A percentile compares a stretch with the other conserved stretches of the same genome.
Conservation (phyloP, 2,888 invertebrate species). For the Caenorhabditis zanzibari region DNA sequence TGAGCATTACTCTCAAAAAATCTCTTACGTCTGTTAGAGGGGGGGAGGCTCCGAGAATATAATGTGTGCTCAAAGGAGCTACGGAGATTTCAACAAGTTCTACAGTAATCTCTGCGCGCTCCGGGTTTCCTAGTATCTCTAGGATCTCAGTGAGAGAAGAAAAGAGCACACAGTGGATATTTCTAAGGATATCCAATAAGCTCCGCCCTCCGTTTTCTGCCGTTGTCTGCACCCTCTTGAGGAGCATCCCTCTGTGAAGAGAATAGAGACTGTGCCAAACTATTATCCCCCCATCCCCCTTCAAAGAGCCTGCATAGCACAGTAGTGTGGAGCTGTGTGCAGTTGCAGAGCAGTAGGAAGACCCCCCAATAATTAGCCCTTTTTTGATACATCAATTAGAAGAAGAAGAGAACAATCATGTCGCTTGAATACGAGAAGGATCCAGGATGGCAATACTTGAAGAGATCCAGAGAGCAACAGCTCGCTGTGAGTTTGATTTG, state of each 20-base stretch:
- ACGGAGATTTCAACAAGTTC: conserved; percentile 49
- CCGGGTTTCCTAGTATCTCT: not conserved
- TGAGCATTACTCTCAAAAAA: conserved; percentile 18
- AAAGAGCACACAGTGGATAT: no score
- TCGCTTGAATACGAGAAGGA: conserved; percentile 80
- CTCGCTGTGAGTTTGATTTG: conserved; percentile 71
- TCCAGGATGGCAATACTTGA: conserved; percentile 83
- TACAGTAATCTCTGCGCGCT: conserved; percentile 44
- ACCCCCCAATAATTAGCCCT: not conserved
- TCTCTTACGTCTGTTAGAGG: conserved; percentile 34
- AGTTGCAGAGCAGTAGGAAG: conserved; percentile 39
- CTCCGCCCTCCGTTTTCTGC: conserved; percentile 37
- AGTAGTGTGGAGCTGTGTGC: conserved; percentile 69
- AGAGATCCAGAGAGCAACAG: conserved; percentile 78
- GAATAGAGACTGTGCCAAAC: conserved; percentile 55
- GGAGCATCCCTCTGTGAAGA: not conserved
- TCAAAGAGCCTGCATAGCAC: conserved; percentile 46
- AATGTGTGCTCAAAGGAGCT: conserved; percentile 56
- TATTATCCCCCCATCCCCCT: conserved; percentile 48
- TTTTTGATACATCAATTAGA: conserved; percentile 12
- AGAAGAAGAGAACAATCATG: conserved; percentile 46
- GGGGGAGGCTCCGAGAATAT: conserved; percentile 10
- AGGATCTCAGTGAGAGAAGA: conserved; percentile 3
- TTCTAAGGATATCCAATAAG: not conserved
- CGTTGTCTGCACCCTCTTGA: conserved; percentile 15